Conservation (phyloP, 30 jellyfish, hydroid and myxozoan species). For the Rhopilema esculentum region DNA sequence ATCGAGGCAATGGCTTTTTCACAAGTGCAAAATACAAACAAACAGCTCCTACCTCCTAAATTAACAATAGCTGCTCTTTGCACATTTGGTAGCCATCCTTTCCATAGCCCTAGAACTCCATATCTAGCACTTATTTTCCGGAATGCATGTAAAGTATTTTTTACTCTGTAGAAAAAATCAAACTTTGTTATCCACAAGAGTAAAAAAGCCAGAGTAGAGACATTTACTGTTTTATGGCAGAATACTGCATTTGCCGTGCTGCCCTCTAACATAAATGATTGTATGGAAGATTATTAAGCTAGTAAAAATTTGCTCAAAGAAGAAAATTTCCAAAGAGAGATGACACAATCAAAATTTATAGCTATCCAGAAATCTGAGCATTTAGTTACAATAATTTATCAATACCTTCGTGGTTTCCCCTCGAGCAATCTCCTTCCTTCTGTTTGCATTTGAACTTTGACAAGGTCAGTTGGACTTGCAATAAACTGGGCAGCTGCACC, state of each 20-base stretch:
- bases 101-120: slow-evolving; percentile 91
- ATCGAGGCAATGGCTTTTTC: too few relatives aligned
- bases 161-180: slow-evolving; percentile 54
- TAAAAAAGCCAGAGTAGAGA: too few relatives aligned
- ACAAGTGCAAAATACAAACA: not conserved
- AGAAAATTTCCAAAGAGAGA: too few relatives aligned
- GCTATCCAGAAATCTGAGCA: too few relatives aligned
- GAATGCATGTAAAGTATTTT: slow-evolving; percentile 82
- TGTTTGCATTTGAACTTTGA: slow-evolving; percentile 96
- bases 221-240: too few relatives aligned
- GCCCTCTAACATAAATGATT: too few relatives aligned
- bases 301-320: too few relatives aligned
- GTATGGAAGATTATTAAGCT: too few relatives aligned
- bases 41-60: slow-evolving; percentile 84
- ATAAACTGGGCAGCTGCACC: slow-evolving; percentile 98
- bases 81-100: slow-evolving; percentile 96
- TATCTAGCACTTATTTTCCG: slow-evolving; percentile 51
- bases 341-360: too few relatives aligned
- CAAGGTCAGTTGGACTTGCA: slow-evolving; percentile 97
- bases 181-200: too few relatives aligned
- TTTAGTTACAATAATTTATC: not conserved
- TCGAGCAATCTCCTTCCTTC: slow-evolving; percentile 88
- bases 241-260: too few relatives aligned
- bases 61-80: slow-evolving; percentile 97
- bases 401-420: slow-evolving; percentile 82